These are phyloP conservation scores for Sinocyclocheilus maitianheensis DNA, from an alignment of 2,113 vertebrate genomes.

Conservation along the genomic window DNA sequence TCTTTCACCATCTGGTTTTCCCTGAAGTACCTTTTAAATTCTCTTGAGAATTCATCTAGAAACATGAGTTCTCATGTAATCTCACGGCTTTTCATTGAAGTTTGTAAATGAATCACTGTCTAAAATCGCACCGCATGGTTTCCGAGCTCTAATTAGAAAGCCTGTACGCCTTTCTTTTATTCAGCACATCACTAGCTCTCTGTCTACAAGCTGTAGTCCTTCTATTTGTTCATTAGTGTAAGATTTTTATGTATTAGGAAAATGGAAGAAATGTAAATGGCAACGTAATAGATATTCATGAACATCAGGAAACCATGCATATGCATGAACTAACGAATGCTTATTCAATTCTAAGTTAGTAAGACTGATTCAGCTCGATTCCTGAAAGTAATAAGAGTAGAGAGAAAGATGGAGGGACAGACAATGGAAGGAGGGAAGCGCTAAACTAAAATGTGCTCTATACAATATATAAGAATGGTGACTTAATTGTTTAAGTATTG, in stretches of 20 bases:
- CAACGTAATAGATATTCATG: constrained; percentile 61
- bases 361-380: constrained; percentile 53
- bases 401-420: constrained; percentile 9
- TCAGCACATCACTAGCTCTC: constrained; percentile 52
- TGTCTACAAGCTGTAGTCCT: constrained; percentile 38
- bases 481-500: constrained; percentile 41
- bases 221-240: constrained; percentile 49
- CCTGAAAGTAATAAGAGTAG: constrained; percentile 35
- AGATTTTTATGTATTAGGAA: constrained; percentile 53
- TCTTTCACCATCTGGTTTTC: background rate
- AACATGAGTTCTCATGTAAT: constrained; percentile 26
- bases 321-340: constrained; percentile 59
- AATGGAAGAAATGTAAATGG: constrained; percentile 50
- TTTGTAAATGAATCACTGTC: constrained; percentile 44
- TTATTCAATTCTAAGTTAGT: constrained; percentile 50
- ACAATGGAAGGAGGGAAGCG: constrained; percentile 1
- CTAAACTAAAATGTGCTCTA: constrained; percentile 10
- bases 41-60: constrained; percentile 10
- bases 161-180: constrained; percentile 45
- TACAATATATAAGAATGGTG: constrained; percentile 20
- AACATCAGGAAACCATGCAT: constrained; percentile 55
- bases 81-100: constrained; percentile 21
- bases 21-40: background rate
- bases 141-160: constrained; percentile 52
- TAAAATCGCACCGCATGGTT: constrained; percentile 46